A percentile compares a stretch with the other conserved stretches of the same genome.
Conservation (phyloP, 2,113 vertebrate genomes). For the Thunnus thynnus region DNA sequence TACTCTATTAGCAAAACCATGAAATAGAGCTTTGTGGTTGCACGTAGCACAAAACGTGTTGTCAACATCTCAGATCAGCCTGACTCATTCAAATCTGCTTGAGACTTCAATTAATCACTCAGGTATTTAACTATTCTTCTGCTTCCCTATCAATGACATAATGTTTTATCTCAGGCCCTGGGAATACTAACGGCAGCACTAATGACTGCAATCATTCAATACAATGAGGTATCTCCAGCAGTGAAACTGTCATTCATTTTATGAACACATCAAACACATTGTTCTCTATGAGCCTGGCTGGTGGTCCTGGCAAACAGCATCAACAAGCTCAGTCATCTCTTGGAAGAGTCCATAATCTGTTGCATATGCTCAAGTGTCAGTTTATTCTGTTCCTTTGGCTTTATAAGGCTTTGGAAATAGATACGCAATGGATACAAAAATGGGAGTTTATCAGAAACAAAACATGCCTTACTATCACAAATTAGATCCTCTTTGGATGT, state of each 20-base stretch:
- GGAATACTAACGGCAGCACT: constrained; percentile 40
- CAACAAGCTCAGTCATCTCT: constrained; percentile 63
- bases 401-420: constrained; percentile 36
- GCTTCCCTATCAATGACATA: constrained; percentile 35
- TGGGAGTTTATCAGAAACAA: constrained; percentile 51
- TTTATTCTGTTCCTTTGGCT: constrained; percentile 44
- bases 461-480: constrained; percentile 55
- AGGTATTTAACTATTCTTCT: constrained; percentile 34
- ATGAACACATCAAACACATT: constrained; percentile 66
- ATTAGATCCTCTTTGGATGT: constrained; percentile 55
- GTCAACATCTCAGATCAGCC: not conserved
- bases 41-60: constrained; percentile 1
- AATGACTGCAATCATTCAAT: constrained; percentile 70
- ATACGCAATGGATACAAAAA: constrained; percentile 38
- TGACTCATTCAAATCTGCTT: constrained; percentile 19
- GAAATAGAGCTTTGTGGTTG: not conserved
- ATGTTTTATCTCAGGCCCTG: constrained; percentile 50
- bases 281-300: constrained; percentile 58
- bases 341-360: constrained; percentile 66
- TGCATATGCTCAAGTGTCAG: constrained; percentile 59
- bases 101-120: constrained; percentile 34
- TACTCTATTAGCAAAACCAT: not conserved
- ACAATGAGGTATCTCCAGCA: constrained; percentile 62
- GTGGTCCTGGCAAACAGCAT: constrained; percentile 72
- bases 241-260: constrained; percentile 75